These are phyloP conservation scores for Ianthella basta DNA, from an alignment of 37 sponge, comb jelly and placozoan species.

Conservation along the genomic window DNA sequence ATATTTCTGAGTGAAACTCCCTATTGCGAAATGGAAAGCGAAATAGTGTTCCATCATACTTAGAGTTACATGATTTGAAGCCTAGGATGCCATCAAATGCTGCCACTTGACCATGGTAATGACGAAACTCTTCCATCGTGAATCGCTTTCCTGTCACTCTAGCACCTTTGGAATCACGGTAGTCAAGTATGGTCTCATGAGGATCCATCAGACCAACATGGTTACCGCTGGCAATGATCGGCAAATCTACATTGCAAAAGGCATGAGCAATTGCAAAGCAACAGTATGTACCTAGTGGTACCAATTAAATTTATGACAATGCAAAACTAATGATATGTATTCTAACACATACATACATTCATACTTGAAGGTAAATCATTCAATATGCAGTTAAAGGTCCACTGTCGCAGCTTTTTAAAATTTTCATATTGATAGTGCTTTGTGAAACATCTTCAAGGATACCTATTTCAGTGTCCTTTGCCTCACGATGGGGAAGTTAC, in stretches of 20 bases:
- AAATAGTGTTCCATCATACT: conserved; percentile 71
- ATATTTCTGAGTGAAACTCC: conserved; percentile 47
- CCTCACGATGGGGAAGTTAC: no score
- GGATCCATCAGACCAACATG: conserved; percentile 64
- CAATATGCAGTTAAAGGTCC: no score
- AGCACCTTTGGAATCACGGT: neutral
- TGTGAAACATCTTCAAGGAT: no score
- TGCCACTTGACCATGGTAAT: conserved; percentile 36
- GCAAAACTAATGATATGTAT: neutral
- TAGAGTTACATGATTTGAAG: neutral
- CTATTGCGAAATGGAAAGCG: conserved; percentile 74
- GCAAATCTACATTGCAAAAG: conserved; percentile 55
- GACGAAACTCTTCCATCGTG: conserved; percentile 36
- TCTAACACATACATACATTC: neutral
- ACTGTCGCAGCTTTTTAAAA: no score
- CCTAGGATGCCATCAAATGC: conserved; percentile 48
- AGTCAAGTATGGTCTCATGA: conserved; percentile 20
- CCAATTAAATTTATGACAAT: neutral
- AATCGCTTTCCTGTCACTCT: conserved; percentile 16
- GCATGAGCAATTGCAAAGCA: no score
- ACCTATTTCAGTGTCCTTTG: no score
- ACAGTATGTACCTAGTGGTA: no score
- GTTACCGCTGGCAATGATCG: conserved; percentile 60
- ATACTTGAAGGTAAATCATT: no score
- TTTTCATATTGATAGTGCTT: no score